A percentile compares a stretch with the other conserved stretches of the same genome.
Conservation (phyloP, 2,113 vertebrate genomes). For the Pelecanus crispus region DNA sequence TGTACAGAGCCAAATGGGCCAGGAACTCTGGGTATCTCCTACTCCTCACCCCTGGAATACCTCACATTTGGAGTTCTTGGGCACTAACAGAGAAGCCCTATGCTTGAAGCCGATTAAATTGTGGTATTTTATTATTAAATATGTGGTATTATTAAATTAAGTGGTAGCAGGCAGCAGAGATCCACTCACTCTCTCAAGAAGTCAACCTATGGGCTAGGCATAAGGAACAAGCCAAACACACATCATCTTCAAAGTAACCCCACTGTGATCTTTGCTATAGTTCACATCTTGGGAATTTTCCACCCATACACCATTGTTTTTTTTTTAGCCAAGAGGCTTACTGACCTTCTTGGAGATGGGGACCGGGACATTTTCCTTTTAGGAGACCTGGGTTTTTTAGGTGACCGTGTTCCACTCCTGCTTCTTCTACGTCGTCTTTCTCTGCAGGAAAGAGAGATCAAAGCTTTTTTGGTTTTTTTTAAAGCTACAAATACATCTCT, state of each 20-base stretch:
- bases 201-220: rapidly evolving
- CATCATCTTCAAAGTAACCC: rapidly evolving
- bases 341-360: slow-evolving; percentile 88
- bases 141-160: too few relatives aligned
- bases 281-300: rapidly evolving
- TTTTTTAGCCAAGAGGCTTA: neutral
- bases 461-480: too few relatives aligned
- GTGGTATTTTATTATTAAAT: too few relatives aligned
- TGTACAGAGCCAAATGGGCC: neutral
- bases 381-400: slow-evolving; percentile 88
- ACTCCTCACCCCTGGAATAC: neutral
- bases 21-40: rapidly evolving
- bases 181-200: neutral
- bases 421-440: slow-evolving; percentile 84
- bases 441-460: slow-evolving; percentile 14
- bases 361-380: slow-evolving; percentile 86
- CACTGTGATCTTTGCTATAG: rapidly evolving
- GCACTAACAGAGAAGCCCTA: rapidly evolving
- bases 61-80: rapidly evolving
- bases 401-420: slow-evolving; percentile 83
- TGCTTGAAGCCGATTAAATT: neutral
- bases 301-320: too few relatives aligned
- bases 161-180: neutral
- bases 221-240: too few relatives aligned
- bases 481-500: neutral